phyloP scores from a whole-genome alignment of 2,888 invertebrate species.

The Leucoma salicis region DNA sequence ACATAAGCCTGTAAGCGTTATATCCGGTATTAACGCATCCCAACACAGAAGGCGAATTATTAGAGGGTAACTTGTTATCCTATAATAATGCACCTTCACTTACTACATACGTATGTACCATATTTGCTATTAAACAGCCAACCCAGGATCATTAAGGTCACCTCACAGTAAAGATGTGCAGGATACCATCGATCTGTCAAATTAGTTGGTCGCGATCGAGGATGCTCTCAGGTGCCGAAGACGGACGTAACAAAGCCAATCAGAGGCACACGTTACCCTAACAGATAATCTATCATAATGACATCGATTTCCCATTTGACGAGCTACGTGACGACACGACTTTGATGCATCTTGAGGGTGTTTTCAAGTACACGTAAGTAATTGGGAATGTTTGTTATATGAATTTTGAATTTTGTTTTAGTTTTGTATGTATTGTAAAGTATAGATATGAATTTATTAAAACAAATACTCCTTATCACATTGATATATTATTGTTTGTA shows the following conservation, averaged over 20 bases:
- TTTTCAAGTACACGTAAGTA: conserved; percentile 33
- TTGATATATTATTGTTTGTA: no score
- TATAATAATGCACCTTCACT: no score
- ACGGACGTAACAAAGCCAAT: conserved; percentile 78
- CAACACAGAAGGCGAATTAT: no score
- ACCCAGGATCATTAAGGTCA: conserved; percentile 58
- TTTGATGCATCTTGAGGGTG: conserved; percentile 49
- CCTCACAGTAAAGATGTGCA: conserved; percentile 46
- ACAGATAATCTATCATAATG: conserved; percentile 79
- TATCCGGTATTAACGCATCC: no score
- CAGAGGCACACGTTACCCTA: conserved; percentile 63
- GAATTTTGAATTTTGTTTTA: conserved; percentile 1
- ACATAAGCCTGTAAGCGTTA: no score
- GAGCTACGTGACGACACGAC: conserved; percentile 54
- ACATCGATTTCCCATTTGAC: conserved; percentile 76
- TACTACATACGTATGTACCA: no score
- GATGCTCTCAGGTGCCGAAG: conserved; percentile 66
- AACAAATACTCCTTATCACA: no score
- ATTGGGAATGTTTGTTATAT: conserved; percentile 10
- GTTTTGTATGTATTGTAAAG: no score
- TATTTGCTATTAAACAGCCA: background rate
- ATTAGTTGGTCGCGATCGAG: conserved; percentile 65
- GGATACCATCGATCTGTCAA: conserved; percentile 76
- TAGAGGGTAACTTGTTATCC: no score
- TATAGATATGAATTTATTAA: no score